A percentile compares a stretch with the other conserved stretches of the same genome.
These are phyloP conservation scores for Leptinotarsa juncta DNA, from an alignment of 2,888 invertebrate genomes.

Conservation along the genomic window DNA sequence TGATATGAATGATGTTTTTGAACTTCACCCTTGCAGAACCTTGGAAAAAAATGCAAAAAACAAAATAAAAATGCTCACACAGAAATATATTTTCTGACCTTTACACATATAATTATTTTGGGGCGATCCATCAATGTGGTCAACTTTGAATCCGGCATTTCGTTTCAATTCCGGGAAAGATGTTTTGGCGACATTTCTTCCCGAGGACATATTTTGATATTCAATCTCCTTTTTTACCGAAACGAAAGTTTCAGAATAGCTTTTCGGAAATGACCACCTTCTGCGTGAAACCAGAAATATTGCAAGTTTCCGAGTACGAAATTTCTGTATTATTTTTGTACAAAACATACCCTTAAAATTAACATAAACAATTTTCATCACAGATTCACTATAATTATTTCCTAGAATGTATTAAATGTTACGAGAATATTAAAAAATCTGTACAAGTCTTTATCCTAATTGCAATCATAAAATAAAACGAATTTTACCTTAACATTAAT, in stretches of 20 bases:
- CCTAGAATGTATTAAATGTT: conserved; percentile 49
- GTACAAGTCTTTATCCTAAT: conserved; percentile 54
- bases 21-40: too few relatives aligned
- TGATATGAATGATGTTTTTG: too few relatives aligned
- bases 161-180: too few relatives aligned
- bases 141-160: too few relatives aligned
- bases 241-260: not conserved
- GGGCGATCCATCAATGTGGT: too few relatives aligned
- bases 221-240: too few relatives aligned
- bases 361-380: conserved; percentile 54
- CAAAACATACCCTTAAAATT: conserved; percentile 40
- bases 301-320: conserved; percentile 14
- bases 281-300: conserved; percentile 22
- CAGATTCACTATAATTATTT: conserved; percentile 58
- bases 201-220: too few relatives aligned
- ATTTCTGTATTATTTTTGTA: conserved; percentile 18
- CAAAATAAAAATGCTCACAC: too few relatives aligned
- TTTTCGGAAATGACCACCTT: not conserved
- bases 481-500: conserved; percentile 44
- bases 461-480: conserved; percentile 49
- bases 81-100: too few relatives aligned
- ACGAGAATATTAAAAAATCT: conserved; percentile 59
- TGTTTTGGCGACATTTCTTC: too few relatives aligned
- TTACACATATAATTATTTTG: too few relatives aligned
- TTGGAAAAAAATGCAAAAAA: too few relatives aligned